phyloP scores from a whole-genome alignment of 2,888 invertebrate genomes.

The Sminthurinus aureus region DNA sequence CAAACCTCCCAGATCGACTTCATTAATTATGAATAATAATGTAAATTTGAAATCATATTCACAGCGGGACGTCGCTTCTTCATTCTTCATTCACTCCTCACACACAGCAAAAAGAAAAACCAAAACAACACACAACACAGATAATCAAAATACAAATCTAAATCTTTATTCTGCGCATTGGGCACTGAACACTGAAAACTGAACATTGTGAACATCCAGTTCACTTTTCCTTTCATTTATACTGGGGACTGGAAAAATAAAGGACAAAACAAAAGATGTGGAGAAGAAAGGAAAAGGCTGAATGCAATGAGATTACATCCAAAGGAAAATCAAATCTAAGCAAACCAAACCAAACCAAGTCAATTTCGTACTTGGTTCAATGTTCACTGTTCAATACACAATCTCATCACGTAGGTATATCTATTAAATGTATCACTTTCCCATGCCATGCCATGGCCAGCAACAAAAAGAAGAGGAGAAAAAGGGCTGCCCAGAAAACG shows the following conservation, averaged over 20 bases:
- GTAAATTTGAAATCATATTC: constrained; percentile 37
- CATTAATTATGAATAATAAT: constrained; percentile 43
- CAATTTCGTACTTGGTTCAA: not conserved
- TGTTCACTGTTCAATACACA: constrained; percentile 42
- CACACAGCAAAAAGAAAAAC: no score
- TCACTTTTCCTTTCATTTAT: not conserved
- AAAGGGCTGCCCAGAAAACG: not conserved
- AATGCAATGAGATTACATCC: no score
- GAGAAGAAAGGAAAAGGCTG: not conserved
- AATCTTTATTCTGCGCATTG: no score
- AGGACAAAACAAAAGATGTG: not conserved
- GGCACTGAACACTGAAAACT: no score
- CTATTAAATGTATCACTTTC: constrained; percentile 43
- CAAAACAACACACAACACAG: no score
- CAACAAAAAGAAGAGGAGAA: not conserved
- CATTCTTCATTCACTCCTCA: constrained; percentile 10
- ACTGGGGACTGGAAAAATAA: not conserved
- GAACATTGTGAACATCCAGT: not conserved
- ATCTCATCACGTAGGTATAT: constrained; percentile 42
- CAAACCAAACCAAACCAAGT: no score
- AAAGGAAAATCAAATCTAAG: no score
- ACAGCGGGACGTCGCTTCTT: constrained; percentile 32
- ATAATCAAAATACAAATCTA: no score
- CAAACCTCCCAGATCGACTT: constrained; percentile 44
- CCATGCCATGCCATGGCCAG: not conserved